Conservation (phyloP, 2,797 vertebrate genomes). For the Diglossa cyanea region DNA sequence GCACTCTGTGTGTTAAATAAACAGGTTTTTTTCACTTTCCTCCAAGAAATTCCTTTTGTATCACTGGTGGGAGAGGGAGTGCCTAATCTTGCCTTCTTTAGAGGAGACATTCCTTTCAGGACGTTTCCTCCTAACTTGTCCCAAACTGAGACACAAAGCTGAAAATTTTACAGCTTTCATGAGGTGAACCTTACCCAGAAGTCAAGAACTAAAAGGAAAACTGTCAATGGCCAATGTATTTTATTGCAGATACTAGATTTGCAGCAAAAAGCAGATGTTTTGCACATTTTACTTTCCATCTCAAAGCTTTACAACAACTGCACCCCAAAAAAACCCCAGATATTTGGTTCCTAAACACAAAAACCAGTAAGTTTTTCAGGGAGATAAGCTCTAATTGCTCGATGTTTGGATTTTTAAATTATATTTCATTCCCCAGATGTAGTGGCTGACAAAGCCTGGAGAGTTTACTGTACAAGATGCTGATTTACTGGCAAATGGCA, state of each 20-base stretch:
- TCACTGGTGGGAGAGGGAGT: neutral
- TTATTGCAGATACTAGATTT: neutral
- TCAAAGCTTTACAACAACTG: neutral
- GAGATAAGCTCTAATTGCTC: neutral
- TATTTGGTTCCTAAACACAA: neutral
- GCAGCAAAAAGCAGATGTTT: neutral
- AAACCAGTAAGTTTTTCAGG: neutral
- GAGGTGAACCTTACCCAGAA: neutral
- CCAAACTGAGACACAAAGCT: neutral
- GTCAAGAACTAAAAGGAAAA: neutral
- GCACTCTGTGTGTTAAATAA: neutral
- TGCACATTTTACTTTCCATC: neutral
- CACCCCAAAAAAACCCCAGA: neutral
- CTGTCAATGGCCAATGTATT: neutral
- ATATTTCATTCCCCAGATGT: neutral
- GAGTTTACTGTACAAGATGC: conserved; percentile 17
- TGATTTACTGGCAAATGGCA: conserved; percentile 50
- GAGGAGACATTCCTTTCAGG: neutral
- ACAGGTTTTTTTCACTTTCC: neutral
- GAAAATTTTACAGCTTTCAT: neutral
- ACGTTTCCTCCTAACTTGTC: neutral
- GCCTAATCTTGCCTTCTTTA: neutral
- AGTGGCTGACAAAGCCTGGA: neutral
- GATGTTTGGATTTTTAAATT: neutral
- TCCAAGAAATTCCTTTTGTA: neutral